These are phyloP conservation scores for Orchestes rusci DNA, from an alignment of 2,888 invertebrate genomes.

Conservation along the genomic window DNA sequence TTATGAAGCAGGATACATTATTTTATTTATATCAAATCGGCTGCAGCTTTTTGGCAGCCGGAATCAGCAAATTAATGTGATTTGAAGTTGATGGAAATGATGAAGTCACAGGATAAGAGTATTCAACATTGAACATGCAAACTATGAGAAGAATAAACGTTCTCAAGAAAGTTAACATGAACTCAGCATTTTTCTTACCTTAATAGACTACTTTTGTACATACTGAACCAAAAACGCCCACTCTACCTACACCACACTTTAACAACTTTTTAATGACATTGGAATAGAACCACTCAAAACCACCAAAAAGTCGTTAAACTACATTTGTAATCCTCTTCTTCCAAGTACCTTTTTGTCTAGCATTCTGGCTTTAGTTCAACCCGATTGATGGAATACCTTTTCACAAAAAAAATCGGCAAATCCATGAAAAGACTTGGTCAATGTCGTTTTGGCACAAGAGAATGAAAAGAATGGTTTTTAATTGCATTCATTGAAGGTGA, in stretches of 20 bases:
- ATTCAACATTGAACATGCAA: too few relatives aligned
- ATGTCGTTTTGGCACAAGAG: constrained; percentile 18
- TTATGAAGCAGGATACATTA: too few relatives aligned
- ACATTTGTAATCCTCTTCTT: constrained; percentile 20
- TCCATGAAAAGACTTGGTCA: constrained; percentile 15
- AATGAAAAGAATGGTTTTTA: constrained; percentile 38
- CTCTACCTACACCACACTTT: constrained; percentile 2
- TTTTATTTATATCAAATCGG: too few relatives aligned
- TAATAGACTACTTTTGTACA: too few relatives aligned
- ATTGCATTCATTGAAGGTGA: constrained; percentile 43
- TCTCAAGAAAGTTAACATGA: too few relatives aligned
- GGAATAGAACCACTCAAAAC: constrained; percentile 19
- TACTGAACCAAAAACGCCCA: too few relatives aligned
- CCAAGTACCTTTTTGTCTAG: constrained; percentile 19
- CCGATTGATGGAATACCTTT: constrained; percentile 15
- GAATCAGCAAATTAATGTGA: too few relatives aligned
- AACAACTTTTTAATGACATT: constrained; percentile 20
- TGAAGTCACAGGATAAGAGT: too few relatives aligned
- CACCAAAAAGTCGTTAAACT: constrained; percentile 21
- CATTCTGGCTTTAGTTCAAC: constrained; percentile 6
- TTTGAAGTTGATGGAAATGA: too few relatives aligned
- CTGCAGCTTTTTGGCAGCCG: too few relatives aligned
- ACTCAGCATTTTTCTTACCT: too few relatives aligned
- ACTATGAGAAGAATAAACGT: too few relatives aligned
- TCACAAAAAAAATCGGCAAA: constrained; percentile 15